These are phyloP conservation scores for Lethrus apterus DNA, from an alignment of 1,140 invertebrate genomes.

Conservation along the genomic window DNA sequence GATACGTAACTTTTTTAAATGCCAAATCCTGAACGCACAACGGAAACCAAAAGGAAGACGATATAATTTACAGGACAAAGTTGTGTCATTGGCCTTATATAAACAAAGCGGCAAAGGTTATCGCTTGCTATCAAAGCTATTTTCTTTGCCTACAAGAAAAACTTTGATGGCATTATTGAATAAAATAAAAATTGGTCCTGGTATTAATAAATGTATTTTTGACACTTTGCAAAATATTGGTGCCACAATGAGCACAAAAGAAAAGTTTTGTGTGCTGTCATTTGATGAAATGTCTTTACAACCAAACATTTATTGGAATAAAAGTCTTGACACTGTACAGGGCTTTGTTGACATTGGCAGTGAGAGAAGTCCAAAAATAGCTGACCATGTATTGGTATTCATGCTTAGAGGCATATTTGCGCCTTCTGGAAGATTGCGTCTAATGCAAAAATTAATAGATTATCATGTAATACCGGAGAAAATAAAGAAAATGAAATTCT, in stretches of 20 bases:
- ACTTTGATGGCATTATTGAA: conserved; percentile 18
- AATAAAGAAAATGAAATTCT: not conserved
- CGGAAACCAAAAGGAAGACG: conserved; percentile 15
- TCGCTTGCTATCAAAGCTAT: conserved; percentile 22
- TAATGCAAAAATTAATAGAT: no score
- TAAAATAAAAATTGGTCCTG: not conserved
- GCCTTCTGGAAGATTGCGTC: not conserved
- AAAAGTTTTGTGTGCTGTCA: conserved; percentile 1
- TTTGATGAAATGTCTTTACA: conserved; percentile 11
- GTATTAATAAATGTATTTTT: not conserved
- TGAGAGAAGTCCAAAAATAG: not conserved
- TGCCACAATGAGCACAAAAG: not conserved
- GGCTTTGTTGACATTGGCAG: conserved; percentile 7
- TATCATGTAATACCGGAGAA: not conserved
- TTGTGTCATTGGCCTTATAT: conserved; percentile 21
- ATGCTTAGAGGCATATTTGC: conserved; percentile 4
- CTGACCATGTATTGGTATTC: conserved; percentile 7
- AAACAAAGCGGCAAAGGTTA: conserved; percentile 28
- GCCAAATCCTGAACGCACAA: conserved; percentile 16
- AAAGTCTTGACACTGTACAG: not conserved
- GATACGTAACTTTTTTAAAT: not conserved
- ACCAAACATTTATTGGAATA: conserved; percentile 2
- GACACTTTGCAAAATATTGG: not conserved
- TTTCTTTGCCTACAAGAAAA: conserved; percentile 22
- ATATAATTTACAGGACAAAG: conserved; percentile 25